Base-by-base conservation (phyloP, 2,888 invertebrate genomes). In the Litoditis marina region DNA sequence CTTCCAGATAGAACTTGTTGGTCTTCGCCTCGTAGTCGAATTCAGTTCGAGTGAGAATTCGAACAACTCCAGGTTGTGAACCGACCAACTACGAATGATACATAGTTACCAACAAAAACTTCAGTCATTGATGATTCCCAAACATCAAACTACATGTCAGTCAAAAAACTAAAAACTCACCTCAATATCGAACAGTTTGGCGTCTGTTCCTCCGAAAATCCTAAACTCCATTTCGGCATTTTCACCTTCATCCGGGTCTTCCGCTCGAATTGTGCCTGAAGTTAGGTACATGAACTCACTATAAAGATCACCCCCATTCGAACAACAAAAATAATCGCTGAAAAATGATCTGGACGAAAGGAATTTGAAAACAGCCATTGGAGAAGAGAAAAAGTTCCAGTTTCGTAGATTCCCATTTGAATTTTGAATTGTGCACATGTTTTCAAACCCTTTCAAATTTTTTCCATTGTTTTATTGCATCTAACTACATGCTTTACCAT, bases 21-120 rank as follows among this genome's bases (percentile, higher is more conserved):
- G 91, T 89, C 46, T 77, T 77, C n/a, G 92, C 91, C 83, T 98
- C 98, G 83, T 94, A 96, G 85, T 98, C 96, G 39, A 98, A 84
- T 80, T 94, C 93, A 0, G 91, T 89, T 86, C 91, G 89, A 0
- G 93, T 93, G 2, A 96, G 86, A 82, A 93, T 91, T 0, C 94
- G 93, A 3, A 84, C 84, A 16, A 76, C 75, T 47, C 76, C 78
- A 19, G 70, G 69, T 31, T 74, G 69, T n/a, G 65, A 57, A 19
- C 58, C 69, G 31, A 70, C 73, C 67, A 90, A n/a, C 39, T 39
- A 39, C n/a, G n/a, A 39, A 39, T 13, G 11, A 39, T n/a, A 13
- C n/a, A 13, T 13, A 13, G 11, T 13, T 47, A 11, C 19, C 25
- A 19, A 22, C 19, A 19, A 47, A 19, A 47, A 19, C 13, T 13